phyloP scores from a whole-genome alignment of 2,888 invertebrate genomes.

The Chloroclystis v-ata region DNA sequence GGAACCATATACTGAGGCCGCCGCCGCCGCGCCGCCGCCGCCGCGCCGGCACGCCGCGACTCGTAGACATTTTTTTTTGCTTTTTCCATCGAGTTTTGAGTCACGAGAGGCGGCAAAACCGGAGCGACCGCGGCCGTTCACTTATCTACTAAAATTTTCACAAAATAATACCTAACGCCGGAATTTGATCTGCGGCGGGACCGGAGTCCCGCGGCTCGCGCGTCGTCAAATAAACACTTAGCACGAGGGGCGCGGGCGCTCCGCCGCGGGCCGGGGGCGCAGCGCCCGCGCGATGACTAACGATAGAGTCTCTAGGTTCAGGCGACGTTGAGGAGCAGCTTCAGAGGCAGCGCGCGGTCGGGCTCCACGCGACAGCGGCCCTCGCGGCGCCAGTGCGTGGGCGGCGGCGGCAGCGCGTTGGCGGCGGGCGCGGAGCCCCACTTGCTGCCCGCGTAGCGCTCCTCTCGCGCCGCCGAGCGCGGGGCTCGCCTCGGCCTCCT shows the following conservation, averaged over 20 bases:
- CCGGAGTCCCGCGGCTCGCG: conserved; percentile 53
- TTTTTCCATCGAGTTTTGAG: conserved; percentile 61
- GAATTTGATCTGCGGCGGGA: conserved; percentile 63
- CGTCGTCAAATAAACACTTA: conserved; percentile 69
- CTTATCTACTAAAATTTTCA: conserved; percentile 77
- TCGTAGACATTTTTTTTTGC: conserved; percentile 55
- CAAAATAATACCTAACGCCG: conserved; percentile 78
- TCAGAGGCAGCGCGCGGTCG: conserved; percentile 79
- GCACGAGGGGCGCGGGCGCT: conserved; percentile 57
- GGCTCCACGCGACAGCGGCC: conserved; percentile 70
- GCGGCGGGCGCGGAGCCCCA: conserved; percentile 90
- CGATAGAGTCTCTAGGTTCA: conserved; percentile 57
- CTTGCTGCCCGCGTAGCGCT: conserved; percentile 84
- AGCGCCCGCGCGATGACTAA: conserved; percentile 58
- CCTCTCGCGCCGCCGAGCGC: conserved; percentile 37
- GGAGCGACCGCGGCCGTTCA: conserved; percentile 43
- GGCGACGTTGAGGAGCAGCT: conserved; percentile 81
- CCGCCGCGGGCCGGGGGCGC: conserved; percentile 33
- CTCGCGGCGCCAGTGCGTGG: conserved; percentile 84
- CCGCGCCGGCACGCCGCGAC: conserved; percentile 1
- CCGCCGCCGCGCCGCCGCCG: conserved; percentile 33
- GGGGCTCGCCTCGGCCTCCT: conserved; percentile 38
- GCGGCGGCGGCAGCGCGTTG: conserved; percentile 87
- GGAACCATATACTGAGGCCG: conserved; percentile 30
- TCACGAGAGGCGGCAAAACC: conserved; percentile 27